A percentile compares a stretch with the other conserved stretches of the same genome.
Evolutionary conservation across 2,888 invertebrate genomes (phyloP).

Genomic region (Pogonocherus hispidulus): DNA sequence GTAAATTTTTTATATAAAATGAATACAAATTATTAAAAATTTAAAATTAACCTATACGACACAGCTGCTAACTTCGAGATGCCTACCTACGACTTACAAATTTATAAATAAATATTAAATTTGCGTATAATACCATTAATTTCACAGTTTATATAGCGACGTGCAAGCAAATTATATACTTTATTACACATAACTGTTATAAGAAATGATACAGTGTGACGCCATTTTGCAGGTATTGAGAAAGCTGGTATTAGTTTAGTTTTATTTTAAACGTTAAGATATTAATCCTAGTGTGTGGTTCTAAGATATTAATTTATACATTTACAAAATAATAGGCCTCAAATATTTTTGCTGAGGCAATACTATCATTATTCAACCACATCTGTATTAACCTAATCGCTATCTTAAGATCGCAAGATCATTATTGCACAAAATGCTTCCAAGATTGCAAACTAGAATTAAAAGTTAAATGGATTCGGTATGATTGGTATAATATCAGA

Average conservation of each 20-base stretch:
- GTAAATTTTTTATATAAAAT: not conserved
- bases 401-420: too few relatives aligned
- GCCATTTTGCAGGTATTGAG: not conserved
- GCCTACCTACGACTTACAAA: not conserved
- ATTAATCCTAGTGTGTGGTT: not conserved
- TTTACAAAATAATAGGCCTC: not conserved
- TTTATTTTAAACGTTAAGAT: not conserved
- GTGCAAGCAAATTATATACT: not conserved
- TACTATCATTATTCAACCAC: not conserved
- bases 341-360: not conserved
- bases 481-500: too few relatives aligned
- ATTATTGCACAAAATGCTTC: too few relatives aligned
- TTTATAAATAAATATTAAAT: not conserved
- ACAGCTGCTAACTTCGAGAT: slow-evolving; percentile 1
- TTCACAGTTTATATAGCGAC: not conserved
- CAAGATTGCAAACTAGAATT: too few relatives aligned
- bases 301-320: not conserved
- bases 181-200: not conserved
- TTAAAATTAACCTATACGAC: not conserved
- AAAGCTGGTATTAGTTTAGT: not conserved
- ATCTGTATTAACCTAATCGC: not conserved
- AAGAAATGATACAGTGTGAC: not conserved
- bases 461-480: too few relatives aligned
- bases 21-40: not conserved
- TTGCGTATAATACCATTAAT: not conserved